Evolutionary conservation across 2,888 invertebrate genomes (phyloP), one percentile per base, ranked within the genome.

Genomic region (Mimumesa dahlbomi): DNA sequence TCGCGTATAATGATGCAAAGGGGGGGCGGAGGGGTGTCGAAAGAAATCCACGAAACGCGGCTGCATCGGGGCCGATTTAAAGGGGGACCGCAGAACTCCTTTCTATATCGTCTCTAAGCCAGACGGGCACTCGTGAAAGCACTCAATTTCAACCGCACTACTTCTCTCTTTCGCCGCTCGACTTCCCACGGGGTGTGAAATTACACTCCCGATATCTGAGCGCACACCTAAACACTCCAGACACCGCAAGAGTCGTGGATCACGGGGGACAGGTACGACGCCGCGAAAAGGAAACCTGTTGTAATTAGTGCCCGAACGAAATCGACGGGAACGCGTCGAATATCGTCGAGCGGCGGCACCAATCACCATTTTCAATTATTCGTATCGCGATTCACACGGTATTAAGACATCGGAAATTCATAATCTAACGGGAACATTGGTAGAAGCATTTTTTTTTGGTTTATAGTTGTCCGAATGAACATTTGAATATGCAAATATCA

Each of bases 131-230:
- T 68, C 48, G 63, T 58, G 75, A 77, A 66, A 61, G 71, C 65
- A 59, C 72, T 75, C 56, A 53, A 75, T 75, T 72, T 72, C 66
- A 56, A 75, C 72, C 62, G 61, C 66, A 50, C 49, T 22, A 45
- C 13, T 45, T 13, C 21, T 9, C 36, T 2, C 42, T 22, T 14
- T 45, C 34, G 9, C 13, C 61, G 13, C 49, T 56, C 36, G 22
- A 45, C 58, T 54, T 43, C 50, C 29, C 53, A 57, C 58, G 50
- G 56, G 36, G 64, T 67, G 61, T 79, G 66, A 79, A 77, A 76
- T 77, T 79, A 73, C 75, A 73, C 54, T 52, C 65, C 14, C 36
- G 54, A 54, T 67, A 56, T 49, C 56, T 58, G 54, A 45, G 48
- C 40, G 36, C 34, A 50, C 57, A 31, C 62, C 40, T 64, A 57